Conservation (phyloP, 2,888 invertebrate species). For the Bembecia ichneumoniformis region DNA sequence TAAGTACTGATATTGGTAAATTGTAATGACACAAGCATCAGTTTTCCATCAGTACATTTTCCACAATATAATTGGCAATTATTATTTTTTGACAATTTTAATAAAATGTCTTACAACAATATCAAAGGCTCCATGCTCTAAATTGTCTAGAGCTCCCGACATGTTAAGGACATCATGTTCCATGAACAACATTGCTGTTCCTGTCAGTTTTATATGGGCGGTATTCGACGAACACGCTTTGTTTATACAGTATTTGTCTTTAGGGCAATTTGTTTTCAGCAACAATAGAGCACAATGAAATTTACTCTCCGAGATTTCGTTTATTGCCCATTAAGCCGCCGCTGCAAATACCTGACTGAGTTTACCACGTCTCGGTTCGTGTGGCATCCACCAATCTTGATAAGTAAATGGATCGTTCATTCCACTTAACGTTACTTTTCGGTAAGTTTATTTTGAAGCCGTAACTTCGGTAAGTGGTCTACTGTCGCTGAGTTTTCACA, state of each 20-base stretch:
- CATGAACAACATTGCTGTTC: no score
- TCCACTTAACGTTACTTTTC: not conserved
- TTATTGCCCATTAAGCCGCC: conserved; percentile 37
- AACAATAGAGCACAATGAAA: conserved; percentile 37
- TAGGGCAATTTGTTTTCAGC: conserved; percentile 19
- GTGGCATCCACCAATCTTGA: not conserved
- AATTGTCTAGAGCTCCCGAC: no score
- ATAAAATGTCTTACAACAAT: no score
- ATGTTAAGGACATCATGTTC: no score
- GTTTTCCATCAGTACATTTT: no score
- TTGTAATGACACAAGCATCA: no score
- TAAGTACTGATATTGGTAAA: no score
- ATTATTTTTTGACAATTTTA: no score
- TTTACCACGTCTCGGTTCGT: not conserved
- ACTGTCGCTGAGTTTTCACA: not conserved
- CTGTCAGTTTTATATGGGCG: not conserved
- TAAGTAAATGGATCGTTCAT: not conserved
- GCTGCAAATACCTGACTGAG: conserved; percentile 1
- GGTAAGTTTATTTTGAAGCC: not conserved
- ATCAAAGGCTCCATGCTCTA: no score
- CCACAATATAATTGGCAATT: no score
- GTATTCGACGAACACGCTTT: not conserved
- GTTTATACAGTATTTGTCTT: not conserved
- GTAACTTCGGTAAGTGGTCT: not conserved
- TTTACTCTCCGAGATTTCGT: conserved; percentile 32